Conservation (phyloP, 1,140 invertebrate genomes). For the Lysiphlebus fabarum region DNA sequence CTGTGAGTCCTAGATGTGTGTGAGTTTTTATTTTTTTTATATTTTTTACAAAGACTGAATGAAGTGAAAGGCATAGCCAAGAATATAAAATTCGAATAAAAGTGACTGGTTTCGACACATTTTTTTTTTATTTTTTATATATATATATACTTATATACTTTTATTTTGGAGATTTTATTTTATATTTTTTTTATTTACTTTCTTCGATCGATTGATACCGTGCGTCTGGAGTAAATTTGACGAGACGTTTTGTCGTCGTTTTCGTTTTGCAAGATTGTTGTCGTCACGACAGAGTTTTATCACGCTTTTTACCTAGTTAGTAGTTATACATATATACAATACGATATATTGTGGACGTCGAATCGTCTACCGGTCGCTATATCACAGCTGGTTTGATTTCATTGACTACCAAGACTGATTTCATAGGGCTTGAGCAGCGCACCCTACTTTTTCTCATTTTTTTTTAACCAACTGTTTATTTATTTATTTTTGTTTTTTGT, state of each 20-base stretch:
- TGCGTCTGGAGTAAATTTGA: slow-evolving; percentile 20
- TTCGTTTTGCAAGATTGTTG: slow-evolving; percentile 20
- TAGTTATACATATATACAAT: too few relatives aligned
- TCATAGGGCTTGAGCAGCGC: neutral
- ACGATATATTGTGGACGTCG: slow-evolving; percentile 14
- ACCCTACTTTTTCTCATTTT: slow-evolving; percentile 6
- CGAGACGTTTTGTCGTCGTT: slow-evolving; percentile 8
- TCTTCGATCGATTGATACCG: slow-evolving; percentile 8
- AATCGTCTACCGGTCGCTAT: slow-evolving; percentile 16
- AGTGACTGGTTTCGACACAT: slow-evolving; percentile 26
- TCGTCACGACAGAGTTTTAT: slow-evolving; percentile 24
- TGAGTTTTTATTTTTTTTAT: too few relatives aligned
- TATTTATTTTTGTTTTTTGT: too few relatives aligned
- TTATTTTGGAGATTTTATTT: neutral
- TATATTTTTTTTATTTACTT: neutral
- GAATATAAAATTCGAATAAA: slow-evolving; percentile 20
- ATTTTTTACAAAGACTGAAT: neutral
- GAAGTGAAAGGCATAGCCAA: slow-evolving; percentile 5
- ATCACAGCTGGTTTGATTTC: slow-evolving; percentile 25
- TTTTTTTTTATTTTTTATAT: slow-evolving; percentile 18
- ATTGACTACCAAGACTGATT: slow-evolving; percentile 13
- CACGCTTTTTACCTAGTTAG: too few relatives aligned
- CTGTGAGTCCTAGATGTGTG: too few relatives aligned
- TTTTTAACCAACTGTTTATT: too few relatives aligned
- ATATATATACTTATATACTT: too few relatives aligned